Conservation (phyloP, 2,888 invertebrate species). For the Molanna angustata region DNA sequence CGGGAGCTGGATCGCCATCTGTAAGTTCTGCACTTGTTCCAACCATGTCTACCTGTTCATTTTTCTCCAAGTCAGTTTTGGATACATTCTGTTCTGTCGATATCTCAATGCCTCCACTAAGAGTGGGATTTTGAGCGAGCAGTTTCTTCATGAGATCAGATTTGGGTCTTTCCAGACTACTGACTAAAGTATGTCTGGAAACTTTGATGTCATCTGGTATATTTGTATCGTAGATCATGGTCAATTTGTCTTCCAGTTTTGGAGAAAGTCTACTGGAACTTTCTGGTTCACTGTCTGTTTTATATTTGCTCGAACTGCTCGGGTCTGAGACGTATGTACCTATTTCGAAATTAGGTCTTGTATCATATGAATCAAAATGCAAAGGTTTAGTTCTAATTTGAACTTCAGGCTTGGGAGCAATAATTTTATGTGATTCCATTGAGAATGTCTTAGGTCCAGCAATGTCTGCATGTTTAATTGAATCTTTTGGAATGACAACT, state of each 20-base stretch:
- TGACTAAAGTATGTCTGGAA: slow-evolving; percentile 57
- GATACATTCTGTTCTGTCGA: slow-evolving; percentile 9
- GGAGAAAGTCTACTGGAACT: slow-evolving; percentile 28
- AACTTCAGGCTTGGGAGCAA: slow-evolving; percentile 23
- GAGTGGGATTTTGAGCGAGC: slow-evolving; percentile 52
- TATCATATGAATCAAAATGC: slow-evolving; percentile 9
- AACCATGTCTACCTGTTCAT: slow-evolving; percentile 3
- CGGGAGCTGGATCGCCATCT: slow-evolving; percentile 1
- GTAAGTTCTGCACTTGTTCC: slow-evolving; percentile 1
- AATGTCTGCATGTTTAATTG: slow-evolving; percentile 5
- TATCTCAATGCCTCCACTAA: slow-evolving; percentile 36
- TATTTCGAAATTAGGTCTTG: slow-evolving; percentile 29
- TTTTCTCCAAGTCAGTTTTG: slow-evolving; percentile 22
- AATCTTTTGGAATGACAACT: slow-evolving; percentile 7
- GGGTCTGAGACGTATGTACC: slow-evolving; percentile 28
- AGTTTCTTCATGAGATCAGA: slow-evolving; percentile 60
- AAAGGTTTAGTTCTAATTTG: slow-evolving; percentile 20
- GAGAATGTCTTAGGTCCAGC: neutral
- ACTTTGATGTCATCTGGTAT: slow-evolving; percentile 64
- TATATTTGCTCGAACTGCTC: slow-evolving; percentile 21
- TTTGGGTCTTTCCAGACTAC: slow-evolving; percentile 61
- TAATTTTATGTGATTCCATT: slow-evolving; percentile 5
- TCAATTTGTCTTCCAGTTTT: slow-evolving; percentile 46
- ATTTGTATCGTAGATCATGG: slow-evolving; percentile 56
- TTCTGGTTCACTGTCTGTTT: slow-evolving; percentile 16